Evolutionary conservation across 1,140 invertebrate genomes (phyloP), one percentile per base, ranked within the genome.

Genomic region (Cherax destructor): DNA sequence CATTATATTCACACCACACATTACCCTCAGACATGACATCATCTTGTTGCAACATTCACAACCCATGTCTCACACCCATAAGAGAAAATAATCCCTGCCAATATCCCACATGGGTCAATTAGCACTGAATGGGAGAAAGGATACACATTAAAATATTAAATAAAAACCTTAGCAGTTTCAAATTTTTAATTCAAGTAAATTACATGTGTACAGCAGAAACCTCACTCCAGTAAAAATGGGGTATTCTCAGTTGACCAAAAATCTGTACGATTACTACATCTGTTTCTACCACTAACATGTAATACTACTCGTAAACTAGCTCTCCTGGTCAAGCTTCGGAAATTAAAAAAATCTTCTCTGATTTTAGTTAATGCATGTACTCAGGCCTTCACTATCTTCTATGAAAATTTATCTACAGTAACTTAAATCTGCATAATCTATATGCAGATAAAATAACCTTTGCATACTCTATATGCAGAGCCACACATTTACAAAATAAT

Each of bases 131-230:
- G 30, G 30, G 30, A 41, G 30, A 41, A 41, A 41, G 30, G 30
- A 41, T 41, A 2, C 30, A 41, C 30, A 41, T 41, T 41, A 41
- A 41, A 41, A 41, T 59, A 59, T 11, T 59, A 16, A 69, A 21
- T 69, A n/a, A 69, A 69, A 69, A 18, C 13, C 16, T 18, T 69
- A 6, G 16, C 11, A 74, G 7, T 74, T 74, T 74, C n/a, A 74
- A 74, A 30, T 30, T 30, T n/a, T 74, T 74, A 74, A 30, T 74
- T 74, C 69, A 74, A 74, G 69, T 74, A 74, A 74, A 74, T 74
- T 74, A 74, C 69, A 74, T 74, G 69, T 74, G 24, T 74, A 74
- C 69, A 74, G 24, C 69, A 30, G 69, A 74, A 74, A 30, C 69
- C n/a, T 74, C 69, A 24, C 65, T 69, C 65, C 13, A 5, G 13